Evolutionary conservation across 2,113 vertebrate species (phyloP), one percentile per base, ranked within the genome.

Genomic region (Percopsis transmontana): DNA sequence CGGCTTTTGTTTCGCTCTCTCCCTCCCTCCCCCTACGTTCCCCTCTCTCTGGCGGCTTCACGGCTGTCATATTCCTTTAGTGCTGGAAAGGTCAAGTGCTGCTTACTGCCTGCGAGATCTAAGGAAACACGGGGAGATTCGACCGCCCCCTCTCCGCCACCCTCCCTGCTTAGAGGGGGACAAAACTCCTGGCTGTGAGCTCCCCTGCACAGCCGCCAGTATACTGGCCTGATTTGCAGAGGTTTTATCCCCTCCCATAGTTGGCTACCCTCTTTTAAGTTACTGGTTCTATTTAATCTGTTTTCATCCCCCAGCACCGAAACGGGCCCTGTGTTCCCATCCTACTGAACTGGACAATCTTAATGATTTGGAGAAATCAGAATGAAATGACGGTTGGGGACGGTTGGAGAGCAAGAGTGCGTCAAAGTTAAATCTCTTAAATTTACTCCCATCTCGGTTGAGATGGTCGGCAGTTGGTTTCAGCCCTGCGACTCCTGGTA

Each of bases 41-140:
- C 40, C 58, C 71, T 70, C 81, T 85, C 82, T 57, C 79, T 71
- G 57, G 78, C 74, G 69, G 86, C 88, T 91, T 90, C 89, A 92
- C 77, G 91, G 85, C 90, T 93, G 92, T 93, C 92, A 92, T 92
- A 92, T 91, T 91, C 90, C 88, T 92, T 93, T 91, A 92, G 90
- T 87, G 83, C 82, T 76, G 86, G 78, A 90, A 93, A 93, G 92
- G 92, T 92, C 92, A 92, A 91, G 90, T 89, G 86, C 87, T 80
- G 88, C 85, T 88, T 82, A 85, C 89, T 90, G 89, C 87, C 85
- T 91, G 79, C 76, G 82, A 91, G 91, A 90, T 92, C 92, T 91
- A 66, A 92, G 81, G 81, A 74, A 81, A 68, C 82, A 76, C 66
- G 59, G 80, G 68, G 82, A 88, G 77, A 87, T 77, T 87, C 80